A percentile compares a stretch with the other conserved stretches of the same genome.
phyloP scores from a whole-genome alignment of 2,888 invertebrate genomes.

The Helobdella robusta region DNA sequence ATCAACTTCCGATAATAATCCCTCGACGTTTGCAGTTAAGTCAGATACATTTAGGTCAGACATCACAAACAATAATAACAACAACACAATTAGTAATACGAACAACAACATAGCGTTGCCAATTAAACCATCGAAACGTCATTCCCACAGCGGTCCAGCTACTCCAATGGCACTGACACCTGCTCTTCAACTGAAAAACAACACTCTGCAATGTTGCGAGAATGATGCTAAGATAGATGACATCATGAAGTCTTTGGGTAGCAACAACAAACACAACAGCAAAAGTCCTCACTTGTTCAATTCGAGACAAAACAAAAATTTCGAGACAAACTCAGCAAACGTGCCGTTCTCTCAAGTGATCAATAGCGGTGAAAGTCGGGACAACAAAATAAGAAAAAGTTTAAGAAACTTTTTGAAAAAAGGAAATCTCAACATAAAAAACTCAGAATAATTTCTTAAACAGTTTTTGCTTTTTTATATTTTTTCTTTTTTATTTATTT shows the following conservation, averaged over 20 bases:
- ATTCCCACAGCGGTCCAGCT: slow-evolving; percentile 2
- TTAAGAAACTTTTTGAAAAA: slow-evolving; percentile 32
- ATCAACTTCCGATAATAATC: too few species aligned
- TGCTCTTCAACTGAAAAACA: not conserved
- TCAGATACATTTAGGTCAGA: too few species aligned
- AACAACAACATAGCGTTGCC: too few species aligned
- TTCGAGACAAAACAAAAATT: not conserved
- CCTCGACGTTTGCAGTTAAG: too few species aligned
- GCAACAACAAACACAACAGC: not conserved
- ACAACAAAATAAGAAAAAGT: slow-evolving; percentile 35
- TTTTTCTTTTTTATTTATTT: too few species aligned
- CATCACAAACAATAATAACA: too few species aligned
- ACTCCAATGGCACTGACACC: slow-evolving; percentile 8
- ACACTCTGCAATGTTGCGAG: not conserved
- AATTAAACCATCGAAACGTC: not conserved
- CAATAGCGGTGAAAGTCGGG: slow-evolving; percentile 32
- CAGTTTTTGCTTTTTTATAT: too few species aligned
- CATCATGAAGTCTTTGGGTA: not conserved
- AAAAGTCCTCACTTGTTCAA: not conserved
- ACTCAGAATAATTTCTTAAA: too few species aligned
- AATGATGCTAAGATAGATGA: slow-evolving; percentile 2
- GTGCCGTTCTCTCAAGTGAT: slow-evolving; percentile 13
- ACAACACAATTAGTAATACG: too few species aligned
- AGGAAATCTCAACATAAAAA: slow-evolving; percentile 12
- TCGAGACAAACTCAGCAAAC: slow-evolving; percentile 3